A percentile compares a stretch with the other conserved stretches of the same genome.
Conservation (phyloP, 2,888 invertebrate species). For the Carabus problematicus region DNA sequence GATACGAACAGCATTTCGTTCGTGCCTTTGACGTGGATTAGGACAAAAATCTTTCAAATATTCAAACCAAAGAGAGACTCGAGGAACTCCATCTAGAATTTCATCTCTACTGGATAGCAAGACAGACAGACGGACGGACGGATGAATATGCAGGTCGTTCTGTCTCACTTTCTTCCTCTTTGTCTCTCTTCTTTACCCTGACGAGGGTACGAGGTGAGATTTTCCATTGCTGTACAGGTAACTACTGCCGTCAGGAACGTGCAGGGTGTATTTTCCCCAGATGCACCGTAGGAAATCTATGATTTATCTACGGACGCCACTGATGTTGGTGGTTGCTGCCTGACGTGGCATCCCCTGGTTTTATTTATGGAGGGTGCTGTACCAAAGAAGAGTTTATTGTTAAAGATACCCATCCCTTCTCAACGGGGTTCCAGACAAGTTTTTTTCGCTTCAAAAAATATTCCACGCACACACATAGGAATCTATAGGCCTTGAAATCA, state of each 20-base stretch:
- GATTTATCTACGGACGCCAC: constrained; percentile 10
- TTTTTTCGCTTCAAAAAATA: not conserved
- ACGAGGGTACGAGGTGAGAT: constrained; percentile 32
- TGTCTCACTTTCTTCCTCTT: no score
- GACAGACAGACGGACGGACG: not conserved
- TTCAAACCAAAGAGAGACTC: constrained; percentile 12
- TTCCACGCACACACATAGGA: not conserved
- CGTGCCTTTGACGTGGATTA: constrained; percentile 20
- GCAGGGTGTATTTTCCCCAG: not conserved
- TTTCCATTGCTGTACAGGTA: constrained; percentile 31
- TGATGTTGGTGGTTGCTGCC: not conserved
- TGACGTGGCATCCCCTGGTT: constrained; percentile 28
- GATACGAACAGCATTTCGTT: constrained; percentile 27
- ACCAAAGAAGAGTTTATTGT: constrained; percentile 36
- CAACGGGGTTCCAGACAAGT: constrained; percentile 26
- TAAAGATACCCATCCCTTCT: constrained; percentile 35
- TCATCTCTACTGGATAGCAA: constrained; percentile 24
- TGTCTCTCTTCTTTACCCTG: not conserved
- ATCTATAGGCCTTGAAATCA: constrained; percentile 25
- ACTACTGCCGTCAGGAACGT: constrained; percentile 18
- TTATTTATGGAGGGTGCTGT: constrained; percentile 41
- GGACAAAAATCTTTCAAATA: constrained; percentile 36
- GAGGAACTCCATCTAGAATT: constrained; percentile 33
- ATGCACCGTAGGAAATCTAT: not conserved
- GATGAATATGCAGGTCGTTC: no score